Percentiles rank a stretch among this genome's conserved stretches.
Evolutionary conservation across 1,140 invertebrate species (phyloP).

Genomic region (Tetraneura akinire): DNA sequence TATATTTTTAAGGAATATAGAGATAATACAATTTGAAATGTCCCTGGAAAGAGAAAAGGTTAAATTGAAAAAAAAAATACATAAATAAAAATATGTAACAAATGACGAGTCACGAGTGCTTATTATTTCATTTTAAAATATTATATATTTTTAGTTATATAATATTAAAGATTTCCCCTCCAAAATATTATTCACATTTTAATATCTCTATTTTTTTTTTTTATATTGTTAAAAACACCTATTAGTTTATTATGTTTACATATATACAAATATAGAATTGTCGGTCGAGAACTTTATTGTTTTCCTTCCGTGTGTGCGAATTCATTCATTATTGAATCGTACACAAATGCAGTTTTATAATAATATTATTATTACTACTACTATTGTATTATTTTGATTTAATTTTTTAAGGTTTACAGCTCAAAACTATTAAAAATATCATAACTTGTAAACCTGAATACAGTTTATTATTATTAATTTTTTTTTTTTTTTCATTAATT

Average conservation of each 20-base stretch:
- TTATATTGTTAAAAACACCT: not conserved
- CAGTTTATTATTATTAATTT: slow-evolving; percentile 19
- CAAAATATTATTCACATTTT: not conserved
- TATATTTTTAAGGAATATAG: slow-evolving; percentile 44
- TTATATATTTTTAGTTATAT: slow-evolving; percentile 18
- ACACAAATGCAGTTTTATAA: not conserved
- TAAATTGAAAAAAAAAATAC: no score
- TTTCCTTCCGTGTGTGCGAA: slow-evolving; percentile 6
- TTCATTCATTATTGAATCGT: slow-evolving; percentile 24
- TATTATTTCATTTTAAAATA: slow-evolving; percentile 7
- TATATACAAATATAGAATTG: not conserved
- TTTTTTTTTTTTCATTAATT: slow-evolving; percentile 31
- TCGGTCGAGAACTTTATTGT: not conserved
- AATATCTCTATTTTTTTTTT: not conserved
- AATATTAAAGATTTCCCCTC: not conserved
- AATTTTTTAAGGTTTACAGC: slow-evolving; percentile 30
- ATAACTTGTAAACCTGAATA: slow-evolving; percentile 3
- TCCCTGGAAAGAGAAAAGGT: no score
- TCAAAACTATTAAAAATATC: slow-evolving; percentile 6
- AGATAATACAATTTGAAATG: not conserved
- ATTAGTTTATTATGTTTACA: not conserved
- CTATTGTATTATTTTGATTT: slow-evolving; percentile 24
- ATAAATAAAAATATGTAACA: not conserved
- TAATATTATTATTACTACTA: slow-evolving; percentile 28
- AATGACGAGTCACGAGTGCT: not conserved